phyloP scores from a whole-genome alignment of 1,140 invertebrate genomes.

The Drosophila lowei region DNA sequence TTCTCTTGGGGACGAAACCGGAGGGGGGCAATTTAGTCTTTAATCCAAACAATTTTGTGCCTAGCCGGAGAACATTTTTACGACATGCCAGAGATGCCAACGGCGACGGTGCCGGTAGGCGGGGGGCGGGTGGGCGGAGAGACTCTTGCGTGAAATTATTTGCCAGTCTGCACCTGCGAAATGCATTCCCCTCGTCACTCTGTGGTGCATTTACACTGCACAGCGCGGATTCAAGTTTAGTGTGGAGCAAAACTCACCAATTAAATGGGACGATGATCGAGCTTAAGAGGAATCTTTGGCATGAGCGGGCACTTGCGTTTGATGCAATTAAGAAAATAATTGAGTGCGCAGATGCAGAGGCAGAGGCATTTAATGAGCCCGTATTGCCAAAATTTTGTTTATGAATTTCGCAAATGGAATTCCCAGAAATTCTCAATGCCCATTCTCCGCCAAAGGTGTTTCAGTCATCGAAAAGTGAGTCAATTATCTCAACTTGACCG shows the following conservation, averaged over 20 bases:
- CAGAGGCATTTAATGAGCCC: slow-evolving; percentile 23
- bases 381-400: slow-evolving; percentile 9
- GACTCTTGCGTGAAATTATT: slow-evolving; percentile 63
- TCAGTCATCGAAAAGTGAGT: slow-evolving; percentile 17
- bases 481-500: slow-evolving; percentile 4
- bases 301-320: no score
- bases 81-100: slow-evolving; percentile 63
- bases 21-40: slow-evolving; percentile 21
- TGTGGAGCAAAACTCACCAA: not conserved
- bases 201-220: slow-evolving; percentile 32
- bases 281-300: slow-evolving; percentile 15
- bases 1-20: slow-evolving; percentile 8
- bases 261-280: slow-evolving; percentile 15
- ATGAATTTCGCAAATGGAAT: slow-evolving; percentile 29
- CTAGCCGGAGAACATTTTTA: slow-evolving; percentile 41
- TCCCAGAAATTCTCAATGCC: slow-evolving; percentile 12
- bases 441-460: slow-evolving; percentile 16
- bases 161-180: slow-evolving; percentile 71
- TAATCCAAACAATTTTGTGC: slow-evolving; percentile 32
- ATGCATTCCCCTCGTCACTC: slow-evolving; percentile 28
- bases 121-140: not conserved
- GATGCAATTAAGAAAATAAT: slow-evolving; percentile 25
- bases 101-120: slow-evolving; percentile 10
- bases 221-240: slow-evolving; percentile 41
- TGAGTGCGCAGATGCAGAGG: not conserved